Conservation (phyloP, 2,113 vertebrate genomes). For the Calyptomena viridis region DNA sequence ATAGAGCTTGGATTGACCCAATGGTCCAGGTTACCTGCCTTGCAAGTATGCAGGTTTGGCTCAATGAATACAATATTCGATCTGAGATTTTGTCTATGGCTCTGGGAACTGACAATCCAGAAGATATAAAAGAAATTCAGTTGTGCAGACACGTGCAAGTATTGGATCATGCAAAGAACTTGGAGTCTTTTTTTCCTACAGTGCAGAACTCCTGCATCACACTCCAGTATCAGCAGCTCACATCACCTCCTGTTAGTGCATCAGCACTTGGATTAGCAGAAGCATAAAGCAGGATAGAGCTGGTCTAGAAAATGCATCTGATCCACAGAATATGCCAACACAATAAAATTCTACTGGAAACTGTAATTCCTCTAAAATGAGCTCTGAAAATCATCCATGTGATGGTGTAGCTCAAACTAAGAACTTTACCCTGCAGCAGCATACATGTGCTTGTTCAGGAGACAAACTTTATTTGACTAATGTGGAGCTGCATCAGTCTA, state of each 20-base stretch:
- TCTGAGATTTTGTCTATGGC: slow-evolving; percentile 80
- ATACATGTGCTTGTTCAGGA: background rate
- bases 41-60: background rate
- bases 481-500: background rate
- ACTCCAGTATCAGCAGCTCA: background rate
- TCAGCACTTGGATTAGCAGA: background rate
- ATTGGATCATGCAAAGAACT: background rate
- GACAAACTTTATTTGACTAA: background rate
- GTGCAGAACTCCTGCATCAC: background rate
- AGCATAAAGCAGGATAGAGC: background rate
- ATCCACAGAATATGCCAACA: background rate
- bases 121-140: slow-evolving; percentile 74
- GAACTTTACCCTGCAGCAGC: background rate
- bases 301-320: background rate
- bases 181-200: background rate
- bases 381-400: background rate
- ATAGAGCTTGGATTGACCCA: slow-evolving; percentile 84
- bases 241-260: background rate
- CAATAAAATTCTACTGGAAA: background rate
- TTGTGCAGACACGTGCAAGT: slow-evolving; percentile 1
- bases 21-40: slow-evolving; percentile 44
- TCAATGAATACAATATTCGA: slow-evolving; percentile 79
- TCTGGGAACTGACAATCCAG: slow-evolving; percentile 80
- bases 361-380: background rate
- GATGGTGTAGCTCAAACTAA: background rate